Percentiles rank a stretch among this genome's conserved stretches.
Evolutionary conservation across 2,888 invertebrate genomes (phyloP).

Genomic region (Megamerina dolium): DNA sequence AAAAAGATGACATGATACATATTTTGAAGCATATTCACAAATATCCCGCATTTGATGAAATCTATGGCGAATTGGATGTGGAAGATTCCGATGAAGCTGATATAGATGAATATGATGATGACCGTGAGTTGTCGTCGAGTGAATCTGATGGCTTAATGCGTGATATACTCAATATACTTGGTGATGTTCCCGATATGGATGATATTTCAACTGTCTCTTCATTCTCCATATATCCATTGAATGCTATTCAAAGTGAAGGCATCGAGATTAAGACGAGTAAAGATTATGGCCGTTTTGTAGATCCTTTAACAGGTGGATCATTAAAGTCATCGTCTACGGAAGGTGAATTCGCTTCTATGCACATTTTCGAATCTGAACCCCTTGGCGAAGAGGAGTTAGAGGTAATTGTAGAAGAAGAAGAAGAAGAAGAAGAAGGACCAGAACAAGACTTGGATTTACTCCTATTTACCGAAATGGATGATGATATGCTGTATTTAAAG

Average conservation of each 20-base stretch:
- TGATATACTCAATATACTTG: no score
- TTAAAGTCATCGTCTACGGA: not conserved
- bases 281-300: constrained; percentile 21
- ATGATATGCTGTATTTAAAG: not conserved
- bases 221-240: not conserved
- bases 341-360: constrained; percentile 2
- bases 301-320: constrained; percentile 17
- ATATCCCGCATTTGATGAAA: no score
- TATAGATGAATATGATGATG: no score
- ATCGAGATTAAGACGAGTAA: not conserved
- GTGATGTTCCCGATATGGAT: no score
- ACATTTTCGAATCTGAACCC: not conserved
- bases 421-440: constrained; percentile 2
- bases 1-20: no score
- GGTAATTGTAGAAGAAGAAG: no score
- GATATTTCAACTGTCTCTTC: no score
- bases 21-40: no score
- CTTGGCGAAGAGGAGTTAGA: constrained; percentile 18
- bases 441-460: not conserved
- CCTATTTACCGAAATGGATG: not conserved
- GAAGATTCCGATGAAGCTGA: no score
- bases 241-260: not conserved
- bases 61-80: no score
- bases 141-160: no score
- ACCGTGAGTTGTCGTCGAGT: no score